Evolutionary conservation across 2,113 vertebrate genomes (phyloP), one percentile per base, ranked within the genome.

Genomic region (Oophaga pumilio): DNA sequence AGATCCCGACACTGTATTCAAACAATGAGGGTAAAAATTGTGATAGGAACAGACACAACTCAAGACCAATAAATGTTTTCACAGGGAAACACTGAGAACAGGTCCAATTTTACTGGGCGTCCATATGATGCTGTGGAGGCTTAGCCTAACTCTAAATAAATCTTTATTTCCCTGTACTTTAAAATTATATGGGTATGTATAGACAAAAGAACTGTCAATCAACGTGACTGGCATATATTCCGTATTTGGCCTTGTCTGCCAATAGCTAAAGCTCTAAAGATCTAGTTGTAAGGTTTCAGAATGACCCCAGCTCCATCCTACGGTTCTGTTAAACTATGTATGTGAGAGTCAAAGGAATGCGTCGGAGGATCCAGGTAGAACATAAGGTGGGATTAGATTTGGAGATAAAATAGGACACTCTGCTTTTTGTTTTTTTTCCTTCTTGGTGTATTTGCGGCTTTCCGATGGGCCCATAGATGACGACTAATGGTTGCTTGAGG

Each of bases 401-500:
- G 77, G 49, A 88, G 87, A 88, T 88, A 88, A 88, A 88, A 88
- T 71, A 76, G 33, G 71, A 88, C 87, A 88, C 87, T 84, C 79
- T 43, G 71, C 64, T 84, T 84, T 88, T 88, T 88, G 80, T 88
- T 88, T 76, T 76, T 88, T 28, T 28, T 59, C 74, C 53, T 59
- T 84, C 82, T 84, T n/a, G 57, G 43, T 88, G 80, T 88, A 83
- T 88, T 82, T 88, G 80, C 50, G 71, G 80, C 60, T 84, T 88
- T 88, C 60, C 73, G 87, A 88, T 88, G 24, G 73, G 60, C 87
- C 43, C 24, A 84, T 82, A 95, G 94, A 93, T 93, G 93, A 94
- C 93, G 94, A 94, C 93, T 94, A 94, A 93, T 94, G 93, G 92
- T 92, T 94, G 92, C 94, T 94, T 92, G 71, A 94, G 92, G 92